Evolutionary conservation across 2,797 vertebrate species (phyloP).

Genomic region (Iguana delicatissima): DNA sequence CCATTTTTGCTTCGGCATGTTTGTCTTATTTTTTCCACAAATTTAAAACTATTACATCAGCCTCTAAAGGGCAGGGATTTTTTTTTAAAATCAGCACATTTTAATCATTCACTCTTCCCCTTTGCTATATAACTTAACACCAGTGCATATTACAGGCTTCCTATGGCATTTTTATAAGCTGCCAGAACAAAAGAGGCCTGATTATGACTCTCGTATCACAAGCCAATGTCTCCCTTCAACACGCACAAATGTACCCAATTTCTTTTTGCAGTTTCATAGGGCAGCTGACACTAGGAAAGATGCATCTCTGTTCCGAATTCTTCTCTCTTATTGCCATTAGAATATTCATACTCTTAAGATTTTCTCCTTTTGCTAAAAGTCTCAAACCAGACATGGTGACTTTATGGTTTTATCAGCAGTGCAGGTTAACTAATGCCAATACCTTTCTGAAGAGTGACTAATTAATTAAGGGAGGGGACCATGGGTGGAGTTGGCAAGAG

Average conservation of each 20-base stretch:
- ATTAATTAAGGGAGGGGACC: conserved; percentile 60
- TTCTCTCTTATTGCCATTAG: background rate
- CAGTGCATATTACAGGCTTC: conserved; percentile 57
- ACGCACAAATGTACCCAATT: background rate
- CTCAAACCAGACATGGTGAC: background rate
- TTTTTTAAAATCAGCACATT: background rate
- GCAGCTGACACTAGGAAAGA: background rate
- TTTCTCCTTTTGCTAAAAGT: background rate
- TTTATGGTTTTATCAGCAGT: conserved; percentile 25
- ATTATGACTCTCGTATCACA: conserved; percentile 55
- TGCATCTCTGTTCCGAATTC: background rate
- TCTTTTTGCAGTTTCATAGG: background rate
- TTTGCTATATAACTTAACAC: conserved; percentile 38
- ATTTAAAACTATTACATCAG: conserved; percentile 34
- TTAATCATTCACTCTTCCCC: conserved; percentile 20
- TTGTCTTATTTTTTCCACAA: background rate
- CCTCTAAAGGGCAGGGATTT: background rate
- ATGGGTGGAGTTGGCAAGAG: conserved; percentile 56
- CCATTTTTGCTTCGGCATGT: background rate
- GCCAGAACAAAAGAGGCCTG: conserved; percentile 68
- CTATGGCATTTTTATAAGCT: conserved; percentile 61
- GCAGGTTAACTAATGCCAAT: conserved; percentile 46
- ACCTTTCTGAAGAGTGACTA: conserved; percentile 52
- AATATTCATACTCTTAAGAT: background rate
- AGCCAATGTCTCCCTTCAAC: conserved; percentile 55